phyloP scores from a whole-genome alignment of 1,140 invertebrate genomes.

The Carcinoscorpius rotundicauda region DNA sequence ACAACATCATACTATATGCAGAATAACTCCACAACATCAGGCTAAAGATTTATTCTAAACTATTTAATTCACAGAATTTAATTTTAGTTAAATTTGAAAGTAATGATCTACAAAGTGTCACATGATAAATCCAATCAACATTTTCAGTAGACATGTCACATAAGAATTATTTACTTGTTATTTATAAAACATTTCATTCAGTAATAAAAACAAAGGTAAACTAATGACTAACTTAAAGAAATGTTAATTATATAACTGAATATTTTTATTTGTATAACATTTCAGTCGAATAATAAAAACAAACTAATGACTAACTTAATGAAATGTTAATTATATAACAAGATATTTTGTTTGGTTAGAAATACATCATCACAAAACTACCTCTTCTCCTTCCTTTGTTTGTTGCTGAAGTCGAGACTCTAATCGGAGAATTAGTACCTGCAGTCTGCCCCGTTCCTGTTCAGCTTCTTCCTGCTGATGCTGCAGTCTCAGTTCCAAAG shows the following conservation, averaged over 20 bases:
- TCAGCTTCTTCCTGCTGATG: conserved; percentile 12
- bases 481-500: conserved; percentile 7
- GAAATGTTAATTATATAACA: neutral
- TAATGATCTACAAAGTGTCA: too few species aligned
- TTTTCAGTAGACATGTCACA: too few species aligned
- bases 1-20: too few species aligned
- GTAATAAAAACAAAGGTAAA: neutral
- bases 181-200: too few species aligned
- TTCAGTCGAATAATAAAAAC: neutral
- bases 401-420: conserved; percentile 13
- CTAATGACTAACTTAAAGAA: neutral
- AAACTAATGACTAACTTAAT: neutral
- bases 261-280: neutral
- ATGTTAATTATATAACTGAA: neutral
- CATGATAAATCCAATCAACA: too few species aligned
- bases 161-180: too few species aligned
- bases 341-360: neutral
- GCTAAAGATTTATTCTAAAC: too few species aligned
- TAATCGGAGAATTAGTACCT: conserved; percentile 15
- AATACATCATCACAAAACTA: neutral
- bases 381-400: conserved; percentile 16
- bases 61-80: too few species aligned
- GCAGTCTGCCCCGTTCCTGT: conserved; percentile 13
- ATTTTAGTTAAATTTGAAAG: too few species aligned
- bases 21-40: too few species aligned